phyloP scores from a whole-genome alignment of 2,113 vertebrate species.

The Tapirus terrestris region DNA sequence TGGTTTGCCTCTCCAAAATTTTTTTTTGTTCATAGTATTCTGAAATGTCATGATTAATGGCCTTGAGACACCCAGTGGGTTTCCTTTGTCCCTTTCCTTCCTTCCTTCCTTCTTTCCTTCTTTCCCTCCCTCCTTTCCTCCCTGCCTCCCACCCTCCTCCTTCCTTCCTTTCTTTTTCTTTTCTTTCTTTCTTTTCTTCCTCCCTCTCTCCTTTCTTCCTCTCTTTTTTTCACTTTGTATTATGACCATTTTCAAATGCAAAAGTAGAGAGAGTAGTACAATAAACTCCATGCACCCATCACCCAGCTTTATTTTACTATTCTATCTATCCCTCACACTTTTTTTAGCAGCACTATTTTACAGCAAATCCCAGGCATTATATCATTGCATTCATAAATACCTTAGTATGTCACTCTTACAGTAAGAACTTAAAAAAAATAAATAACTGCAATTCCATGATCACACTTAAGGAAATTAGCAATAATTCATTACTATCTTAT shows the following conservation, averaged over 20 bases:
- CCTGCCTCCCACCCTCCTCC: background rate
- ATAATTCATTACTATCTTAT: background rate
- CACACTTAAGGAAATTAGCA: background rate
- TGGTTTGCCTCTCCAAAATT: background rate
- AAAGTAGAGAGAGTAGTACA: background rate
- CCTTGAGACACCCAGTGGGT: background rate
- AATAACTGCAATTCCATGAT: background rate
- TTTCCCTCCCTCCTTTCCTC: no score
- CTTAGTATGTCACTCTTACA: background rate
- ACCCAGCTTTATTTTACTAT: background rate
- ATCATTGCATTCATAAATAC: background rate
- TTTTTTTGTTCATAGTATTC: background rate
- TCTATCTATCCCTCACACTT: background rate
- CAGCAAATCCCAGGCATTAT: background rate
- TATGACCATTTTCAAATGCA: slow-evolving; percentile 12
- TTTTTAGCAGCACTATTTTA: background rate
- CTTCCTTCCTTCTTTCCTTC: no score
- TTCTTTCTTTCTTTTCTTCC: background rate
- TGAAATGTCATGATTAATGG: background rate
- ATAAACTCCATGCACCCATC: background rate
- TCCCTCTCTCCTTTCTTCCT: background rate
- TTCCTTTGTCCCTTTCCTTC: background rate
- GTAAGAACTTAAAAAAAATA: background rate
- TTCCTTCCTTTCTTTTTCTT: no score
- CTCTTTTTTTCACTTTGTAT: slow-evolving; percentile 22